Percentiles rank a stretch among this genome's conserved stretches.
These are phyloP conservation scores for Trichogramma pretiosum DNA, from an alignment of 1,140 invertebrate genomes.

Conservation along the genomic window DNA sequence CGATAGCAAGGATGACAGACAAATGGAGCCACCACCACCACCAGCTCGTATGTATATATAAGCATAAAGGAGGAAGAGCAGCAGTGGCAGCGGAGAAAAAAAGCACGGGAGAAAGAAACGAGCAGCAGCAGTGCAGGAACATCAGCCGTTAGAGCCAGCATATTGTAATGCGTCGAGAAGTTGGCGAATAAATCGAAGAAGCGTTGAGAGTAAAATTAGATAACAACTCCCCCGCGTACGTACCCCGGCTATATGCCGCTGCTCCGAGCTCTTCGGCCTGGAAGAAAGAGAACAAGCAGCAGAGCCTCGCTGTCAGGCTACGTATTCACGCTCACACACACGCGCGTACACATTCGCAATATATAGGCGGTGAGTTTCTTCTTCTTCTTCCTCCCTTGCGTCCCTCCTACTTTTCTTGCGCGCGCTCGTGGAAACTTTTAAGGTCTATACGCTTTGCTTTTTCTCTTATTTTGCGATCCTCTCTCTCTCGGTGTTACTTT, in stretches of 20 bases:
- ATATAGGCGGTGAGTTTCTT: too few species aligned
- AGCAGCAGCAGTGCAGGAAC: conserved; percentile 17
- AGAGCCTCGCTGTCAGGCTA: too few species aligned
- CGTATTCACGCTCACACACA: neutral
- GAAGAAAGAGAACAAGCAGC: conserved; percentile 18
- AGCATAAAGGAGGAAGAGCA: conserved; percentile 1
- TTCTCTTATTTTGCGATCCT: conserved; percentile 32
- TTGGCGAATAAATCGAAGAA: conserved; percentile 48
- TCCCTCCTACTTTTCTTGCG: neutral
- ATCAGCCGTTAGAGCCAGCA: conserved; percentile 39
- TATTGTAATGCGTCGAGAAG: conserved; percentile 46
- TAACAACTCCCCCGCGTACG: conserved; percentile 46
- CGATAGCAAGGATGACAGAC: conserved; percentile 17
- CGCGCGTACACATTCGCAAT: too few species aligned
- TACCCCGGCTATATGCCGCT: too few species aligned
- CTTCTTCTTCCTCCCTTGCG: neutral
- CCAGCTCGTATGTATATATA: too few species aligned
- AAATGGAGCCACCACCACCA: too few species aligned
- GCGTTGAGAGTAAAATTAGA: conserved; percentile 49
- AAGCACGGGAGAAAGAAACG: conserved; percentile 7
- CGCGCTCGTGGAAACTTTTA: conserved; percentile 35
- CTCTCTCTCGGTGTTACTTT: conserved; percentile 20
- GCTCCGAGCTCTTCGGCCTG: conserved; percentile 11
- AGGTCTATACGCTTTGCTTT: too few species aligned
- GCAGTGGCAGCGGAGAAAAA: conserved; percentile 21